phyloP scores from a whole-genome alignment of 2,797 vertebrate genomes.

The Otolemur crassicaudatus region DNA sequence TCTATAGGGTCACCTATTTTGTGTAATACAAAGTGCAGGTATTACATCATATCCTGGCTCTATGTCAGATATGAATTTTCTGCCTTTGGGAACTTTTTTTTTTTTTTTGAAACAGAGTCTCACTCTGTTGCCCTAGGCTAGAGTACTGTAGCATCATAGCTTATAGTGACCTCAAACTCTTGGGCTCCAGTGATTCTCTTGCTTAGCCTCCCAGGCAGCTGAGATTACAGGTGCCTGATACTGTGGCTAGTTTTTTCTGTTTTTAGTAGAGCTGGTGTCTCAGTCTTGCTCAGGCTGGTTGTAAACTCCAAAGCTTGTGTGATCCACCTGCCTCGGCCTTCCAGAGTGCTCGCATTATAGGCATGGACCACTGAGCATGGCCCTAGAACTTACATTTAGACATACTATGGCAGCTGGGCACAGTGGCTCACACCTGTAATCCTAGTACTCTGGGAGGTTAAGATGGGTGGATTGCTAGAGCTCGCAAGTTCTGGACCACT shows the following conservation, averaged over 20 bases:
- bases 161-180: not conserved
- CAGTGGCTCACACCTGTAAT: no score
- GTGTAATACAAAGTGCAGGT: not conserved
- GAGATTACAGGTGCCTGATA: not conserved
- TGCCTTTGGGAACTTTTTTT: not conserved
- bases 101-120: not conserved
- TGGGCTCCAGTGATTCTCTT: not conserved
- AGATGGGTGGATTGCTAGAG: no score
- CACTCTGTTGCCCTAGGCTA: not conserved
- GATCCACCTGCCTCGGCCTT: not conserved
- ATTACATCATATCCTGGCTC: not conserved
- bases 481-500: no score
- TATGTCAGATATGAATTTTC: no score
- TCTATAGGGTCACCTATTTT: not conserved
- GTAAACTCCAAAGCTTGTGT: not conserved
- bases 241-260: not conserved
- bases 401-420: no score
- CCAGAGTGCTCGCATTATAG: not conserved
- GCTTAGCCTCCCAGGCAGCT: not conserved
- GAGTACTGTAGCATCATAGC: not conserved
- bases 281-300: not conserved
- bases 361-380: not conserved
- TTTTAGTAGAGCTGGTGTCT: not conserved
- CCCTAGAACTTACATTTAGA: not conserved
- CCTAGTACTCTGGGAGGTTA: no score